phyloP scores from a whole-genome alignment of 2,797 vertebrate species.

The Champsocephalus esox region DNA sequence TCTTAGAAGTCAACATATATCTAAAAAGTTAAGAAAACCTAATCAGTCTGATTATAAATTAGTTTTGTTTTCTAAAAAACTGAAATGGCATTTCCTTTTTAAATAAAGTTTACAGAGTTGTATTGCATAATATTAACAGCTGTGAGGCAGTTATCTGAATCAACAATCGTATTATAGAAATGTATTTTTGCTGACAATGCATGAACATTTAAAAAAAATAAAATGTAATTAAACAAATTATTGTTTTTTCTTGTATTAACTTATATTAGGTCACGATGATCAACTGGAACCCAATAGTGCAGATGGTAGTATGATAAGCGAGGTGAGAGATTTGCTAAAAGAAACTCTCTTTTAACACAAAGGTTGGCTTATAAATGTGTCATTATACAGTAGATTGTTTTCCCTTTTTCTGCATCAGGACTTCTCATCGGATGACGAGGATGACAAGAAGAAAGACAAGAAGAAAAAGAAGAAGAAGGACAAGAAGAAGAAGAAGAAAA shows the following conservation, averaged over 20 bases:
- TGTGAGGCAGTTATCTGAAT: background rate
- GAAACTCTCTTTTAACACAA: background rate
- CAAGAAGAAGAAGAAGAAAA: constrained; percentile 47
- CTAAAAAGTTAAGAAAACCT: background rate
- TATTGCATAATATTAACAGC: background rate
- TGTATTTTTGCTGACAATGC: background rate
- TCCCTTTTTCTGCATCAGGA: constrained; percentile 25
- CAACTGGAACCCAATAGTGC: background rate
- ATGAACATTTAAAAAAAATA: background rate
- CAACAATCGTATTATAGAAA: background rate
- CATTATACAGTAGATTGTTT: background rate
- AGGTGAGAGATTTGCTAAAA: constrained; percentile 29
- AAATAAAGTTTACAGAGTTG: background rate
- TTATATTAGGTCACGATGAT: constrained; percentile 35
- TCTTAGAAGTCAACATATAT: background rate
- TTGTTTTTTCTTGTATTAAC: background rate
- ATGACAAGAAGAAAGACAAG: constrained; percentile 52
- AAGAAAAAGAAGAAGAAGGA: constrained; percentile 50
- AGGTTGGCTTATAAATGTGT: background rate
- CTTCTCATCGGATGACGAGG: constrained; percentile 39
- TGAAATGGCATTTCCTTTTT: background rate
- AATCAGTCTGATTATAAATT: background rate
- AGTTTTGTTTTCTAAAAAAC: background rate
- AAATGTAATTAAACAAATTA: background rate
- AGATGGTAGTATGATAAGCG: background rate